Evolutionary conservation across 2,113 vertebrate species (phyloP), one percentile per base, ranked within the genome.

Genomic region (Apeltes quadracus): DNA sequence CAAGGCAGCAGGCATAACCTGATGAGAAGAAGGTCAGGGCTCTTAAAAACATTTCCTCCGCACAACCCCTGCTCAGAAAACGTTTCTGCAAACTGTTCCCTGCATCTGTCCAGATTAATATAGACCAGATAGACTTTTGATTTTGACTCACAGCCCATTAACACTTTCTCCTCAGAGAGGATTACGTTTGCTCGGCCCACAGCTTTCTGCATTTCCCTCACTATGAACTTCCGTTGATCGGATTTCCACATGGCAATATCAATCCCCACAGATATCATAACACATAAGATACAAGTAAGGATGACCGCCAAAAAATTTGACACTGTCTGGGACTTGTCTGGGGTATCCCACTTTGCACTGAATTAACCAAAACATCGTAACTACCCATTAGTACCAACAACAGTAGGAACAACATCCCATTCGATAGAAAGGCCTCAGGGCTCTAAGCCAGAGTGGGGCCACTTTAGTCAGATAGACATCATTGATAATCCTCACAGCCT

Each of bases 1-100:
- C 84, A 3, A 92, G 78, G 56, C 88, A 87, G 67, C 84, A 89
- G 32, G 87, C n/a, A 1, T 89, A 92, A 36, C 82, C 80, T 36
- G 79, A 87, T 0, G 85, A 93, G 75, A 91, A 92, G 48, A 15
- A 82, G 2, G 44, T 20, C 41, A 92, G 32, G n/a, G 86, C 83
- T 78, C 50, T 69, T 15, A 69, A 61, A 82, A 90, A 92, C 54
- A 82, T 73, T 3, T 86, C 78, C 16, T 72, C 74, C 27, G 56
- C 34, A 61, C 6, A 34, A 41, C 0, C n/a, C 51, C 50, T 27
- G 65, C 20, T 56, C 53, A 57, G 78, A 48, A 74, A 90, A 90
- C 3, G 69, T 72, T 10, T 69, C 57, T 4, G 39, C 41, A 84
- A 93, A 90, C 39, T 65, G 71, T 0, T 1, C 32, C 66, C 54